Base-by-base conservation (phyloP, 2,113 vertebrate genomes). In the Thermophis baileyi region DNA sequence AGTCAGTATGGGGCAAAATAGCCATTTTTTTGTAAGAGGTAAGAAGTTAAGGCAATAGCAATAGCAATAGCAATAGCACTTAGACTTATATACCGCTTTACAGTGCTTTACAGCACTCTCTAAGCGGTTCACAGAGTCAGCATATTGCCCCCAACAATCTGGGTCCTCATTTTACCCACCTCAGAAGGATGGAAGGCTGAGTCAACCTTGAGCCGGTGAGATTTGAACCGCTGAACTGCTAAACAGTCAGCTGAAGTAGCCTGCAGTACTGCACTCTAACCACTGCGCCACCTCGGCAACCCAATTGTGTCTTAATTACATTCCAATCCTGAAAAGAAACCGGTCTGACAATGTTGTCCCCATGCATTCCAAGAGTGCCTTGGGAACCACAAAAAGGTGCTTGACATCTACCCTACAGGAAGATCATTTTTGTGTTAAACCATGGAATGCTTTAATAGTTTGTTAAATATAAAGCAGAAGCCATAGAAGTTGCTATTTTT, bases 261-360 rank as follows among this genome's bases (percentile, higher is more conserved):
- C n/a, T n/a, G n/a, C n/a, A n/a, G n/a, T n/a, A n/a, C n/a, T n/a
- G n/a, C n/a, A n/a, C n/a, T n/a, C n/a, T n/a, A n/a, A n/a, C n/a
- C n/a, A n/a, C n/a, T n/a, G n/a, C n/a, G n/a, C n/a, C n/a, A n/a
- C n/a, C n/a, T n/a, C n/a, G n/a, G 35, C 69, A 81, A 40, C 35
- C 35, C 69, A 81, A 20, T 44, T 81, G 74, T 4, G n/a, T 50
- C 44, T 3, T 22, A 10, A 3, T 6, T 5, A 30, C 4, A 63
- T 95, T 95, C 88, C 49, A 40, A 50, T 47, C 92, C 50, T 55
- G 87, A 35, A 55, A 50, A 69, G 40, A 50, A 51, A 49, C 46
- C 5, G 49, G 44, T 24, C 10, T n/a, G 20, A 44, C 3, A 40
- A 57, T 25, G 40, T 57, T 89, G 6, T 89, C 50, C 60, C 25